Evolutionary conservation across 2,797 vertebrate species (phyloP).

Genomic region (Acomys russatus): DNA sequence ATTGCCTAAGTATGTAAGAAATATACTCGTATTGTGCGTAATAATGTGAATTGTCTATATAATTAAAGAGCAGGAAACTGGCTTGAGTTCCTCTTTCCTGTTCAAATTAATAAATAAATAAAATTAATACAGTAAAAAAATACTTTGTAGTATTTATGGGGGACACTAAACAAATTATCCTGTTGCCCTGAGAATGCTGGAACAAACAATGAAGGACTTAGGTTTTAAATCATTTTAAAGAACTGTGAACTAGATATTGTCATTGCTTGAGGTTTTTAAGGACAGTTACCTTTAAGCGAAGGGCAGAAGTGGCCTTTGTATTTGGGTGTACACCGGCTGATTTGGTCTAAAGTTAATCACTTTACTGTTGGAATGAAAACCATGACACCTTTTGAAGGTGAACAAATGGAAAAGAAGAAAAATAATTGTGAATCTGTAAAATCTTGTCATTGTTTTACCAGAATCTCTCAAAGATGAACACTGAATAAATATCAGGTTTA

Average conservation of each 20-base stretch:
- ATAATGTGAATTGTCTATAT: slow-evolving; percentile 22
- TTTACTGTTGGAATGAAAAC: slow-evolving; percentile 43
- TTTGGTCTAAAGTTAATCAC: slow-evolving; percentile 52
- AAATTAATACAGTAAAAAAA: slow-evolving; percentile 45
- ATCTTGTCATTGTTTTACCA: slow-evolving; percentile 8
- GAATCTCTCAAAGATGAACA: slow-evolving; percentile 47
- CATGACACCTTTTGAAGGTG: slow-evolving; percentile 7
- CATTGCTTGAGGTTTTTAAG: neutral
- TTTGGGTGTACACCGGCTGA: slow-evolving; percentile 50
- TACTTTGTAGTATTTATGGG: neutral
- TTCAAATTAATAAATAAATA: slow-evolving; percentile 38
- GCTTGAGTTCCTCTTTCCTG: slow-evolving; percentile 13
- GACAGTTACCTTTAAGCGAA: neutral
- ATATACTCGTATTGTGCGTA: neutral
- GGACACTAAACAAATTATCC: neutral
- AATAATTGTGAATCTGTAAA: slow-evolving; percentile 14
- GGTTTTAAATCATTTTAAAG: slow-evolving; percentile 55
- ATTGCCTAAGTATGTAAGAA: neutral
- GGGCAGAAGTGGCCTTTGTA: neutral
- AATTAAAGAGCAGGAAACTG: slow-evolving; percentile 44
- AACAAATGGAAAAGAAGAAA: slow-evolving; percentile 15
- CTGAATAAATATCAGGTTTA: slow-evolving; percentile 47
- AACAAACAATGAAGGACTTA: slow-evolving; percentile 61
- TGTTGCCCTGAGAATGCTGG: slow-evolving; percentile 53
- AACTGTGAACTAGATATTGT: neutral